Percentiles rank a stretch among this genome's conserved stretches.
These are phyloP conservation scores for Poeciliopsis paucimaculata DNA, from an alignment of 2,797 vertebrate genomes.

Conservation along the genomic window DNA sequence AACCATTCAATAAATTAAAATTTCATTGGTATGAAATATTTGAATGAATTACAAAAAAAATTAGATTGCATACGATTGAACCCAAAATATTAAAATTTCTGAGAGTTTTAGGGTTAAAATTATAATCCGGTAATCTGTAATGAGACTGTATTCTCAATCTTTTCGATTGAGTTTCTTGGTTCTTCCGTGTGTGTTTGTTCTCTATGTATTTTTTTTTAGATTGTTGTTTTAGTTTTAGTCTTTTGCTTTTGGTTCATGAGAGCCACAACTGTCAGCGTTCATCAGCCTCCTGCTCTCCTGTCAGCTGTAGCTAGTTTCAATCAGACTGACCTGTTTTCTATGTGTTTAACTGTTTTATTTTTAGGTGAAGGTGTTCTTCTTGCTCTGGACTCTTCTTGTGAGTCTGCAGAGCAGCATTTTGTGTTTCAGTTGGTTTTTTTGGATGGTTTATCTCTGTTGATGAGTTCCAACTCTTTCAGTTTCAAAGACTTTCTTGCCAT, in stretches of 20 bases:
- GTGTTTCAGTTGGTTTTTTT: not conserved
- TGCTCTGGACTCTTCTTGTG: not conserved
- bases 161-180: not conserved
- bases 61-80: not conserved
- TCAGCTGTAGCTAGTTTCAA: not conserved
- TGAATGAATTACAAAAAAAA: not conserved
- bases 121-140: not conserved
- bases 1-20: not conserved
- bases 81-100: not conserved
- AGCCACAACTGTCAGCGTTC: not conserved
- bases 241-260: not conserved
- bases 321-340: not conserved
- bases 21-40: not conserved
- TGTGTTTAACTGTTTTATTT: not conserved
- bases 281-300: not conserved
- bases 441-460: not conserved
- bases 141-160: not conserved
- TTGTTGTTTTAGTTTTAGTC: not conserved
- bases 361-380: not conserved
- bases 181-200: not conserved
- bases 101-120: not conserved
- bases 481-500: not conserved
- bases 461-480: not conserved
- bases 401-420: not conserved
- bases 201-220: not conserved